Percentiles rank a stretch among this genome's conserved stretches.
Evolutionary conservation across 2,888 invertebrate genomes (phyloP).

Genomic region (Sturmia bella): DNA sequence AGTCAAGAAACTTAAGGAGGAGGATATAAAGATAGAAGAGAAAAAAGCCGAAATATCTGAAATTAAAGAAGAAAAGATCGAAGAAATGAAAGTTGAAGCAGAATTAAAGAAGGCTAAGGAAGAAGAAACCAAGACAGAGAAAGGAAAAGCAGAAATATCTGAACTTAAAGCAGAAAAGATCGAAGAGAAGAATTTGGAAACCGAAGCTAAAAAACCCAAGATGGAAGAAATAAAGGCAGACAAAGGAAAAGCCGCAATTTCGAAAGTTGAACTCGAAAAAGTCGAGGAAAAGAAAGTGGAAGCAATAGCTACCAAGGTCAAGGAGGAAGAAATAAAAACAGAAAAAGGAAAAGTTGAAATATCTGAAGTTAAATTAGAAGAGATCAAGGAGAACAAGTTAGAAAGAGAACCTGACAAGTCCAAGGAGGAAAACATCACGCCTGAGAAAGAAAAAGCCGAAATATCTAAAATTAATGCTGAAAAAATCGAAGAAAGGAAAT

Average conservation of each 20-base stretch:
- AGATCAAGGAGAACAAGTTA: conserved; percentile 5
- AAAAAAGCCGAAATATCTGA: conserved; percentile 33
- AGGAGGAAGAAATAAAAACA: conserved; percentile 24
- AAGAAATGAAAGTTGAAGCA: conserved; percentile 44
- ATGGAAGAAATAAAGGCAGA: conserved; percentile 37
- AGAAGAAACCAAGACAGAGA: no score
- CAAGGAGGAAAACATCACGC: conserved; percentile 1
- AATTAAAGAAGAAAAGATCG: conserved; percentile 25
- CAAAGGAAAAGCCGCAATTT: not conserved
- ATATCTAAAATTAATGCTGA: not conserved
- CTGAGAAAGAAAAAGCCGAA: not conserved
- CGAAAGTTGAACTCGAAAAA: not conserved
- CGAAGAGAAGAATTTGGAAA: conserved; percentile 55
- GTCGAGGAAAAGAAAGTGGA: not conserved
- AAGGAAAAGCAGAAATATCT: not conserved
- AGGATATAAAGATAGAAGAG: not conserved
- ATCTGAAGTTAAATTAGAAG: conserved; percentile 16
- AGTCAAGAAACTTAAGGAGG: conserved; percentile 13
- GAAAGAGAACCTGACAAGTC: conserved; percentile 9
- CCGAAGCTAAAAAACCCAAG: conserved; percentile 67
- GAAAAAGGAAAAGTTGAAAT: conserved; percentile 26
- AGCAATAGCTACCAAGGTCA: not conserved
- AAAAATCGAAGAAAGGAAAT: not conserved
- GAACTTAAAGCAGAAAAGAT: conserved; percentile 16
- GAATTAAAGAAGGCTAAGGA: no score